These are phyloP conservation scores for Frankliniella fusca DNA, from an alignment of 2,888 invertebrate genomes.

Conservation along the genomic window DNA sequence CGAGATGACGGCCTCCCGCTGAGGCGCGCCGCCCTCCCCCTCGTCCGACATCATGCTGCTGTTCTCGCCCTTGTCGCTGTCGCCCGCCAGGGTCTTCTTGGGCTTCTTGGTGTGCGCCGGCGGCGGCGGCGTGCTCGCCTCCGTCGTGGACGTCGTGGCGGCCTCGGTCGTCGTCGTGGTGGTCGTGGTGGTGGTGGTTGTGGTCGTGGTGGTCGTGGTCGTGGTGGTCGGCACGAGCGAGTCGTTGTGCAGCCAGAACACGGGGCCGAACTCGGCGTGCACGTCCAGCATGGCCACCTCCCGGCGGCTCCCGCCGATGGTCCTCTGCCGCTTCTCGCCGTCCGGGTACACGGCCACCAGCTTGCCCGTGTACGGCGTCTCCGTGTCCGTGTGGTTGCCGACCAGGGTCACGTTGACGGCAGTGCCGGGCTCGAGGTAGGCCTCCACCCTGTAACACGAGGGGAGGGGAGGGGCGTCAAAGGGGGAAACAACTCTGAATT, in stretches of 20 bases:
- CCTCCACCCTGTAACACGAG: conserved; percentile 53
- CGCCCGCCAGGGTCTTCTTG: conserved; percentile 33
- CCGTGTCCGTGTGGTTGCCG: conserved; percentile 68
- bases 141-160: conserved; percentile 47
- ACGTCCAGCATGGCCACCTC: conserved; percentile 67
- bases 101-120: conserved; percentile 44
- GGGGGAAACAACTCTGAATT: too few species aligned
- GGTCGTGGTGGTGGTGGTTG: conserved; percentile 45
- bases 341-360: conserved; percentile 66
- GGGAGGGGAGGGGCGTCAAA: background rate
- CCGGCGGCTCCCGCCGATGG: conserved; percentile 59
- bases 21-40: conserved; percentile 43
- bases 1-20: conserved; percentile 45
- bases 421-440: conserved; percentile 69
- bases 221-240: conserved; percentile 74
- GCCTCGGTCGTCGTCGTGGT: conserved; percentile 50
- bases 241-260: conserved; percentile 70
- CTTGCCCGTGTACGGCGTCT: conserved; percentile 69
- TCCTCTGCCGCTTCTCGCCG: conserved; percentile 55
- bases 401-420: conserved; percentile 75
- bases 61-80: conserved; percentile 46
- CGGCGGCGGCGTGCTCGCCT: conserved; percentile 51
- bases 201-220: conserved; percentile 55
- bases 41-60: conserved; percentile 46
- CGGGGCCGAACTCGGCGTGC: conserved; percentile 66